These are phyloP conservation scores for Cottus gobio DNA, from an alignment of 2,113 vertebrate genomes.

Conservation along the genomic window DNA sequence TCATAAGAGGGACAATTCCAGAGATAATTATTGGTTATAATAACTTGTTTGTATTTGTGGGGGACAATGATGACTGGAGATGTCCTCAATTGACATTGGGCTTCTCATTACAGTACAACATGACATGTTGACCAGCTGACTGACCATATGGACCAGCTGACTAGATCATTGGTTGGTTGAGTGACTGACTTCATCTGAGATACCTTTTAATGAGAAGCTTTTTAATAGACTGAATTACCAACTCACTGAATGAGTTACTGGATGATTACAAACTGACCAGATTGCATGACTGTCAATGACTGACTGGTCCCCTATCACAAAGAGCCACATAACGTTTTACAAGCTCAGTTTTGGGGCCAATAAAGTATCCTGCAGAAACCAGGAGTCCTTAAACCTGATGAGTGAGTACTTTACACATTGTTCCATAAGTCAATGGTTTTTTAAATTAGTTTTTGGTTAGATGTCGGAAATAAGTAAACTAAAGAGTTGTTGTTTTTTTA, in stretches of 20 bases:
- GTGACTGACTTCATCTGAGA: background rate
- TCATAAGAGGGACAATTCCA: background rate
- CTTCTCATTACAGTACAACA: background rate
- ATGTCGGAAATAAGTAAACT: background rate
- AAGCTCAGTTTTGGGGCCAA: background rate
- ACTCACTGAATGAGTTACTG: background rate
- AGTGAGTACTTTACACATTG: background rate
- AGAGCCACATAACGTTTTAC: background rate
- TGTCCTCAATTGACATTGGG: background rate
- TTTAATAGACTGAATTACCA: background rate
- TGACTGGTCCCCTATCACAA: background rate
- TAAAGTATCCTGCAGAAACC: background rate
- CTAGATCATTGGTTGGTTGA: background rate
- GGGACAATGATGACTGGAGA: background rate
- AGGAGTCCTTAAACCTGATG: background rate
- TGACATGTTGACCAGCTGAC: background rate
- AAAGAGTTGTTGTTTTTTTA: background rate
- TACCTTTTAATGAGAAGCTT: no score
- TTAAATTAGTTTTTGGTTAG: background rate
- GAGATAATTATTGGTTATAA: conserved; percentile 13
- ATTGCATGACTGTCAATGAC: background rate
- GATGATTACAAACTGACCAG: background rate
- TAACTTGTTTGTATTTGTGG: conserved; percentile 7
- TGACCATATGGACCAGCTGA: background rate
- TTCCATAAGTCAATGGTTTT: background rate